Conservation (phyloP, 2,888 invertebrate species). For the Melanostoma scalare region DNA sequence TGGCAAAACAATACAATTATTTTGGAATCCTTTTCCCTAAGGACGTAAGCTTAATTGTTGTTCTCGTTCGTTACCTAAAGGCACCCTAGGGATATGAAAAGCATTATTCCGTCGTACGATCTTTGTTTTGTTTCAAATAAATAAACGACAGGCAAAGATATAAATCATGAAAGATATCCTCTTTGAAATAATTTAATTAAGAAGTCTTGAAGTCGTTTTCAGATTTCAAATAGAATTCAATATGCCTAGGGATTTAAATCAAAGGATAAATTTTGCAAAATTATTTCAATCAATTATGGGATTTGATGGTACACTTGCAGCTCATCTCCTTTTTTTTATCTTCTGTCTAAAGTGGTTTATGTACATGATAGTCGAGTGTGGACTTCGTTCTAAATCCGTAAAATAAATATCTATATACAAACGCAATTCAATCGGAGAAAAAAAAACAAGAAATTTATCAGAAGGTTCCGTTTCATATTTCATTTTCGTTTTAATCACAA, state of each 20-base stretch:
- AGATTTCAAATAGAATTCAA: conserved; percentile 32
- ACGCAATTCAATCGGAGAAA: too few relatives aligned
- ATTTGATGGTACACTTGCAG: conserved; percentile 48
- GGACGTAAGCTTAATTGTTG: conserved; percentile 72
- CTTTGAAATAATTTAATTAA: conserved; percentile 72
- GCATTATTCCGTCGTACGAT: conserved; percentile 57
- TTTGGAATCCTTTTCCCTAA: conserved; percentile 66
- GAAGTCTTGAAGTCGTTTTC: conserved; percentile 58
- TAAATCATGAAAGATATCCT: conserved; percentile 70
- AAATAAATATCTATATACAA: background rate
- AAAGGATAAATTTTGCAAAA: conserved; percentile 48
- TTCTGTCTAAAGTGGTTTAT: conserved; percentile 4
- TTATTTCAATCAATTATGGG: conserved; percentile 67
- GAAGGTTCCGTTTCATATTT: too few relatives aligned
- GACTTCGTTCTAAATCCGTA: background rate
- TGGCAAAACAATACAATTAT: conserved; percentile 67
- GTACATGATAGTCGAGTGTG: conserved; percentile 11
- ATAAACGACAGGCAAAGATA: conserved; percentile 69
- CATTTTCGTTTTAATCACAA: too few relatives aligned
- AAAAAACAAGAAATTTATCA: too few relatives aligned
- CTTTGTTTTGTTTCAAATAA: conserved; percentile 60
- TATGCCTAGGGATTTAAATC: conserved; percentile 49
- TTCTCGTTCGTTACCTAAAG: conserved; percentile 72
- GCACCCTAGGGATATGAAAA: conserved; percentile 59
- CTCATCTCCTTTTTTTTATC: conserved; percentile 1